phyloP scores from a whole-genome alignment of 2,113 vertebrate species.

The Rana temporaria region DNA sequence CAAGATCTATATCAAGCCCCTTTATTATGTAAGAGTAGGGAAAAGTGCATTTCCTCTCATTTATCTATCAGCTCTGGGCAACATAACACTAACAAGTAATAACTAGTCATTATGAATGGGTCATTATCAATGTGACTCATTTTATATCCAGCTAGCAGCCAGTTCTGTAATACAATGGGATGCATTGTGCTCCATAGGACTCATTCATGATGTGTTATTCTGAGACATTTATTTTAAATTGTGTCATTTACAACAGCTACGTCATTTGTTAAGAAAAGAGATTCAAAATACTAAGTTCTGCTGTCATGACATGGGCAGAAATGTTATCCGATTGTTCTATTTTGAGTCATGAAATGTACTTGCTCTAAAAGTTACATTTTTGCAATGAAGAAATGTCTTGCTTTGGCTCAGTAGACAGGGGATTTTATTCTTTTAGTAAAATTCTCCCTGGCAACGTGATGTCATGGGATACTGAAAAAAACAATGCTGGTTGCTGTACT shows the following conservation, averaged over 20 bases:
- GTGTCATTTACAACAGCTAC: background rate
- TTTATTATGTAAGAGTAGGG: background rate
- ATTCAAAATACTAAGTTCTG: background rate
- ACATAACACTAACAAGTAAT: background rate
- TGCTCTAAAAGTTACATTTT: too few species aligned
- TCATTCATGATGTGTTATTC: background rate
- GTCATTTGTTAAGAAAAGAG: background rate
- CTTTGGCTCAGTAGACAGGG: too few species aligned
- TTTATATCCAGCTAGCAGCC: background rate
- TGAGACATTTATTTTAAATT: background rate
- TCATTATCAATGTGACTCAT: conserved; percentile 35
- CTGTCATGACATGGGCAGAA: too few species aligned
- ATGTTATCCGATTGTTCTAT: too few species aligned
- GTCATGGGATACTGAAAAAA: too few species aligned
- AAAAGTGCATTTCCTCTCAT: background rate
- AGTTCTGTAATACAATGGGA: background rate
- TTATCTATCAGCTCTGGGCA: background rate
- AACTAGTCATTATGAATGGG: conserved; percentile 30
- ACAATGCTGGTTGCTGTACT: too few species aligned
- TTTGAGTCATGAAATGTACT: too few species aligned
- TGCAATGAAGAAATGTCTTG: too few species aligned
- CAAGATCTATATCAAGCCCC: background rate
- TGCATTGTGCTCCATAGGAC: background rate
- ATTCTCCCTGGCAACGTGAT: too few species aligned
- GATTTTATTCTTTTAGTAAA: too few species aligned